A percentile compares a stretch with the other conserved stretches of the same genome.
These are phyloP conservation scores for Patella pellucida DNA, from an alignment of 2,888 invertebrate genomes.

Conservation along the genomic window DNA sequence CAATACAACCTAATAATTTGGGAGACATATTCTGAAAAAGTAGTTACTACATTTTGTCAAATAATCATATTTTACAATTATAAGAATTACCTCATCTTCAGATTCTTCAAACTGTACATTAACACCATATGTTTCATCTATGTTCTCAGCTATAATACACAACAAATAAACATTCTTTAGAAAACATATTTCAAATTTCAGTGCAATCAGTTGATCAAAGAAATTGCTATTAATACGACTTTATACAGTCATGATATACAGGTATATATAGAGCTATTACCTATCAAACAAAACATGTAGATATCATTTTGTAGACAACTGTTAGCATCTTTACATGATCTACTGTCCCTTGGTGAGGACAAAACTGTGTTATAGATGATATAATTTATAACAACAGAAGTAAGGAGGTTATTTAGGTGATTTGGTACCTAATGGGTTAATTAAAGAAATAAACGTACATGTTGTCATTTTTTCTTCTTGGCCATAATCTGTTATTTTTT, in stretches of 20 bases:
- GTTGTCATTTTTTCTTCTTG: slow-evolving; percentile 75
- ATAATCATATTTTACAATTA: neutral
- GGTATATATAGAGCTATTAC: no score
- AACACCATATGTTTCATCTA: slow-evolving; percentile 98
- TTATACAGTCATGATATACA: no score
- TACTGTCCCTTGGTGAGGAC: neutral
- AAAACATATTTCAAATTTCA: no score
- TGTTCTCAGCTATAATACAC: slow-evolving; percentile 80
- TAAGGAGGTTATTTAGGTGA: neutral
- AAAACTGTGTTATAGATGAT: neutral
- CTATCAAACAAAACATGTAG: no score
- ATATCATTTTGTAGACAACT: no score
- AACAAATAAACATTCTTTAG: neutral
- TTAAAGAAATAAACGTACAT: slow-evolving; percentile 39
- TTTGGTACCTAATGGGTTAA: no score
- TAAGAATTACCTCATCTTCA: slow-evolving; percentile 83
- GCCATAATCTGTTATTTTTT: slow-evolving; percentile 95
- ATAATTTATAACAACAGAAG: neutral
- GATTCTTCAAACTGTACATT: slow-evolving; percentile 99
- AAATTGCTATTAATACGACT: no score
- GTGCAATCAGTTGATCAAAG: no score
- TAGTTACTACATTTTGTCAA: no score
- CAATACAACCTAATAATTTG: no score
- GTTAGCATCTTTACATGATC: no score
- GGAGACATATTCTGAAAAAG: no score